These are phyloP conservation scores for Malurus leucopterus DNA, from an alignment of 2,797 vertebrate genomes.

Conservation along the genomic window DNA sequence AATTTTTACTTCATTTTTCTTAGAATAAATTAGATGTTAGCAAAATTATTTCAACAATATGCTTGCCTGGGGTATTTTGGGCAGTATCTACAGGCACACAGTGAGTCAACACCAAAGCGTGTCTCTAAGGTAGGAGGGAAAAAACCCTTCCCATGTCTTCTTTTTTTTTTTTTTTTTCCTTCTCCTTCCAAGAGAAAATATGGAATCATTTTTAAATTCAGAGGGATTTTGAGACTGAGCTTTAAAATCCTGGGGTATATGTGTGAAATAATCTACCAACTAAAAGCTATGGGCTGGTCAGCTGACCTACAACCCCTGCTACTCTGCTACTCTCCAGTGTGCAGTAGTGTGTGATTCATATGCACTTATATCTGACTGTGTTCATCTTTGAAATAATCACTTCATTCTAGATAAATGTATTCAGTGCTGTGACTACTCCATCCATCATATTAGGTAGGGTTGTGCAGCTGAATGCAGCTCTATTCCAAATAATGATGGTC, in stretches of 20 bases:
- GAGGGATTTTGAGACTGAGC: constrained; percentile 55
- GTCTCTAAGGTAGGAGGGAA: neutral
- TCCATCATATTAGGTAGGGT: constrained; percentile 70
- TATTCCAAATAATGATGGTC: constrained; percentile 87
- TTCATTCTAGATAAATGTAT: constrained; percentile 67
- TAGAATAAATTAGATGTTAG: neutral
- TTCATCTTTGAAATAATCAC: constrained; percentile 70
- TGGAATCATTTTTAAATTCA: constrained; percentile 62
- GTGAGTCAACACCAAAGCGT: neutral
- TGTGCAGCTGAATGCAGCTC: constrained; percentile 61
- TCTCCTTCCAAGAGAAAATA: constrained; percentile 15
- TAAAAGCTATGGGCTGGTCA: constrained; percentile 58
- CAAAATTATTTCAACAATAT: neutral
- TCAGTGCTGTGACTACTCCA: constrained; percentile 59
- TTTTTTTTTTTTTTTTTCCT: neutral
- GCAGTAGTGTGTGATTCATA: constrained; percentile 58
- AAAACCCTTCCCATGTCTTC: neutral
- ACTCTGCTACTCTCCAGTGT: constrained; percentile 27
- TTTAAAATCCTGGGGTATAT: constrained; percentile 59
- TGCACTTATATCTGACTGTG: constrained; percentile 60
- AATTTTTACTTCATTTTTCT: neutral
- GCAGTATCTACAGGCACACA: neutral
- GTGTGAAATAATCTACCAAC: constrained; percentile 63
- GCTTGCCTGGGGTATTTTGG: neutral
- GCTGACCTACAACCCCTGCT: constrained; percentile 51